These are phyloP conservation scores for Trachelus troglodyta DNA, from an alignment of 2,888 invertebrate species.

Conservation along the genomic window DNA sequence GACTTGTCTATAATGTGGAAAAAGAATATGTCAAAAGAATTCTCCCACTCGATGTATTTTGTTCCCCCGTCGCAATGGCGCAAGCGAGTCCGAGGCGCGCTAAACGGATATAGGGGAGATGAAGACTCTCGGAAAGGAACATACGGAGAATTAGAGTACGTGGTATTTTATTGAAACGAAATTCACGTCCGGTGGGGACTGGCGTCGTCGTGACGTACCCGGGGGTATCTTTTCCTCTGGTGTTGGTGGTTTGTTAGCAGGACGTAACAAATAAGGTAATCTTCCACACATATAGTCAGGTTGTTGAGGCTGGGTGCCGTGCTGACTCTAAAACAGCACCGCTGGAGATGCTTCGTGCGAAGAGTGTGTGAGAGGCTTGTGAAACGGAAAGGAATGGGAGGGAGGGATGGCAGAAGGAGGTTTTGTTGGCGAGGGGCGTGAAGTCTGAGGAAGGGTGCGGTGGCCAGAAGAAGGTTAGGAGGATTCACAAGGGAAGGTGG, in stretches of 20 bases:
- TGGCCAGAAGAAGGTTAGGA: constrained; percentile 9
- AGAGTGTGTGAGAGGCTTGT: constrained; percentile 15
- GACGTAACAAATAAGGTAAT: constrained; percentile 64
- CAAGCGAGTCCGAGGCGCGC: background rate
- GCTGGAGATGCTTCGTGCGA: constrained; percentile 12
- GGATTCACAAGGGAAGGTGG: constrained; percentile 15
- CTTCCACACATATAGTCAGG: constrained; percentile 58
- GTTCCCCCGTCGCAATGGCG: constrained; percentile 7
- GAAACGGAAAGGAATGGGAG: constrained; percentile 5
- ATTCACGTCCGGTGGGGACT: constrained; percentile 22
- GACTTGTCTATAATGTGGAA: background rate
- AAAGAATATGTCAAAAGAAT: background rate
- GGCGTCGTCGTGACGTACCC: constrained; percentile 33
- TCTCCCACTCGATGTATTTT: constrained; percentile 7
- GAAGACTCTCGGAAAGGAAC: background rate
- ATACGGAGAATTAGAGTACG: background rate
- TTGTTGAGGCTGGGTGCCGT: constrained; percentile 53
- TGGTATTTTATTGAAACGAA: constrained; percentile 34
- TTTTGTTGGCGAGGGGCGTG: background rate
- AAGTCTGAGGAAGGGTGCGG: background rate
- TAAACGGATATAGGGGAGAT: background rate
- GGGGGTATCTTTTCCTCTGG: constrained; percentile 38
- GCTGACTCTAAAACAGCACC: constrained; percentile 55
- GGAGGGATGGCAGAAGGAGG: background rate
- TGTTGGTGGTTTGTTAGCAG: constrained; percentile 60